These are phyloP conservation scores for Electrophaes corylata DNA, from an alignment of 2,888 invertebrate genomes.

Conservation along the genomic window DNA sequence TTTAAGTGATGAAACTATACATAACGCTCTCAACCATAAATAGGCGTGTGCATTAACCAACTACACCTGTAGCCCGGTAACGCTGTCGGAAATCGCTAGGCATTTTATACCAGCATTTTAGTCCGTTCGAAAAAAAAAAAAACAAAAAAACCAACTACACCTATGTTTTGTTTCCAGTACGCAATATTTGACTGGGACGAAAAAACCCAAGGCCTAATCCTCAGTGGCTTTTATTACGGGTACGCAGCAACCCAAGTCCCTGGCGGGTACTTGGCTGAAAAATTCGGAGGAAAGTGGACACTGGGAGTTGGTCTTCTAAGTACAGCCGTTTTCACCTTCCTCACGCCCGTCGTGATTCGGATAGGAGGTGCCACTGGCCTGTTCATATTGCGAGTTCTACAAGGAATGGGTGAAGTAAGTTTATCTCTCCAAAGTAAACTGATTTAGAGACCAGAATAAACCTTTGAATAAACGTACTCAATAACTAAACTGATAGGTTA, in stretches of 20 bases:
- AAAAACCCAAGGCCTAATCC: conserved; percentile 88
- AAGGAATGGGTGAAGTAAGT: conserved; percentile 90
- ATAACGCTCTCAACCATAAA: too few relatives aligned
- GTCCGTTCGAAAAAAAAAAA: too few relatives aligned
- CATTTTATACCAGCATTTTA: too few relatives aligned
- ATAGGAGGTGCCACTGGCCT: conserved; percentile 79
- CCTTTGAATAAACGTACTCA: too few relatives aligned
- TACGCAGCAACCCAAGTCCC: conserved; percentile 93
- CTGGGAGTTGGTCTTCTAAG: conserved; percentile 92
- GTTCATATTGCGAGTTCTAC: conserved; percentile 85
- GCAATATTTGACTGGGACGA: conserved; percentile 87
- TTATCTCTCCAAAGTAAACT: not conserved
- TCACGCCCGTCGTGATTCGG: conserved; percentile 90
- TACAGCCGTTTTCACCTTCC: conserved; percentile 91
- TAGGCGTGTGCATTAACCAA: too few relatives aligned
- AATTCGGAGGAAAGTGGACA: conserved; percentile 93
- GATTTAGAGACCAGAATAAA: too few relatives aligned
- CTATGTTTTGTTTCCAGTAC: conserved; percentile 57
- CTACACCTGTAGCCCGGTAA: too few relatives aligned
- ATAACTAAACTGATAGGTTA: too few relatives aligned
- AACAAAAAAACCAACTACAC: too few relatives aligned
- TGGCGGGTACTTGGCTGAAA: conserved; percentile 92
- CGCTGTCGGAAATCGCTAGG: too few relatives aligned
- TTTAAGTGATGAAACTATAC: too few relatives aligned
- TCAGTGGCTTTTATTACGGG: conserved; percentile 93